A percentile compares a stretch with the other conserved stretches of the same genome.
These are phyloP conservation scores for Agrochola circellaris DNA, from an alignment of 2,888 invertebrate species.

Conservation along the genomic window DNA sequence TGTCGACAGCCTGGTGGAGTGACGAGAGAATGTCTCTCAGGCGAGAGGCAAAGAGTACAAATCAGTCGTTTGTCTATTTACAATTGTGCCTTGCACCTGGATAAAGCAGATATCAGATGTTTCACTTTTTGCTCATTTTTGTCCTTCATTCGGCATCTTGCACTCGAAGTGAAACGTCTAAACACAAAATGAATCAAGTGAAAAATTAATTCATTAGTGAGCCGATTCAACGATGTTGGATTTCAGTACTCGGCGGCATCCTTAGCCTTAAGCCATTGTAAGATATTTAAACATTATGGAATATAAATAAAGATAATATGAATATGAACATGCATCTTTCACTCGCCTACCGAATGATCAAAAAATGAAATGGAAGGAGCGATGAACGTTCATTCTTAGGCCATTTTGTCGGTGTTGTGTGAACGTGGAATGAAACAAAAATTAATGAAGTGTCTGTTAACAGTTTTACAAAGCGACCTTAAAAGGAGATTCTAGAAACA, in stretches of 20 bases:
- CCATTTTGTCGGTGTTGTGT: background rate
- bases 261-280: background rate
- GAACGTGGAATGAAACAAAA: background rate
- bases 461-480: background rate
- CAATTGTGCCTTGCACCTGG: background rate
- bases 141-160: background rate
- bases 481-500: background rate
- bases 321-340: background rate
- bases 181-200: background rate
- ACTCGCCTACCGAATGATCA: too few relatives aligned
- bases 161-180: too few relatives aligned
- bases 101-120: background rate
- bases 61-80: background rate
- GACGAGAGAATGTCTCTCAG: too few relatives aligned
- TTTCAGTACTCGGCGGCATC: background rate
- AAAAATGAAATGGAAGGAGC: too few relatives aligned
- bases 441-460: background rate
- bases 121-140: background rate
- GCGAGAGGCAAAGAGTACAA: background rate
- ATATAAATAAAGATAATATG: background rate
- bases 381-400: too few relatives aligned
- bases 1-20: background rate
- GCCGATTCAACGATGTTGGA: background rate
- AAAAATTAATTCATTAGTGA: too few relatives aligned
- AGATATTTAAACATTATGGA: background rate